phyloP scores from a whole-genome alignment of 1,140 invertebrate species.

The Megalopta genalis region DNA sequence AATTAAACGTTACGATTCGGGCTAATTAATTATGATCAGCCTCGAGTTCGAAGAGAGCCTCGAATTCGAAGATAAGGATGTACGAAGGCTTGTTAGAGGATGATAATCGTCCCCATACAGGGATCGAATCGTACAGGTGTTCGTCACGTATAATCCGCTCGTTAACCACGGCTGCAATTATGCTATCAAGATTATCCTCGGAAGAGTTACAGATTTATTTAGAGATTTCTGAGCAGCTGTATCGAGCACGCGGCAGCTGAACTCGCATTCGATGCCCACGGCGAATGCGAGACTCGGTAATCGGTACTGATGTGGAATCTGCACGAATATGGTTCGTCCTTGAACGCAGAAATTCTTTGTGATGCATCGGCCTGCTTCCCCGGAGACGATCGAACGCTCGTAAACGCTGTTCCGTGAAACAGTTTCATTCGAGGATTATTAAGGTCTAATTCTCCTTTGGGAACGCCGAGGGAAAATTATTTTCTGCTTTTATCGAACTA shows the following conservation, averaged over 20 bases:
- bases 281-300: not conserved
- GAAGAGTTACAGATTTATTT: slow-evolving; percentile 43
- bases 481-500: no score
- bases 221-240: slow-evolving; percentile 38
- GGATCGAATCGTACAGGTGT: slow-evolving; percentile 13
- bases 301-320: slow-evolving; percentile 1
- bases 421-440: no score
- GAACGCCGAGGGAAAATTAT: no score
- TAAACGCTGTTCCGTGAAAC: not conserved
- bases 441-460: no score
- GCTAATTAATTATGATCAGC: no score
- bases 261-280: not conserved
- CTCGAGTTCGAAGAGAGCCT: no score
- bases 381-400: not conserved
- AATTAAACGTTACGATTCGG: no score
- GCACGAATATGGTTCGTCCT: slow-evolving; percentile 16
- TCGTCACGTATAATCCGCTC: slow-evolving; percentile 10
- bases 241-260: slow-evolving; percentile 10
- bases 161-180: slow-evolving; percentile 18
- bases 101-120: not conserved
- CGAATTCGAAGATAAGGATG: not conserved
- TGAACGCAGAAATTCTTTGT: slow-evolving; percentile 15
- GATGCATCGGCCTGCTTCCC: not conserved
- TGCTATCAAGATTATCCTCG: slow-evolving; percentile 12
- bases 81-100: not conserved